Conservation (phyloP, 53 echinoderm and acorn worm species). For the Hippasteria phrygiana region DNA sequence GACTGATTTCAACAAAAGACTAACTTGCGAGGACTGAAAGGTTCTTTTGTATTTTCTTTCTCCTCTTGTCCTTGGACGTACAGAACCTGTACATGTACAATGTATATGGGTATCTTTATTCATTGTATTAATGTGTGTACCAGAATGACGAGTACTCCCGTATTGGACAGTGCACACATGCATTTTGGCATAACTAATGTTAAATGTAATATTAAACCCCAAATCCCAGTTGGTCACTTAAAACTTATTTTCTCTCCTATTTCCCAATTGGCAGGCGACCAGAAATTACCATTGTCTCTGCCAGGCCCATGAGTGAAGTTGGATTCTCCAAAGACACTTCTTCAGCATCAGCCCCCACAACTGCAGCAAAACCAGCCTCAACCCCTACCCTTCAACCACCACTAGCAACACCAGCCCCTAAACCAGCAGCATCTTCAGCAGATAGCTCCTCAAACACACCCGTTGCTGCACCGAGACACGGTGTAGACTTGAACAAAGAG, state of each 20-base stretch:
- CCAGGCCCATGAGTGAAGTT: constrained; percentile 75
- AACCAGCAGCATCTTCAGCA: not conserved
- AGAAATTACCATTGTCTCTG: constrained; percentile 67
- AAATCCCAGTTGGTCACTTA: no score
- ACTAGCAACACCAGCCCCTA: not conserved
- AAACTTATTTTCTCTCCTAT: not conserved
- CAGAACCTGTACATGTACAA: no score
- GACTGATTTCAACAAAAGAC: no score
- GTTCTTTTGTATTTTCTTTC: no score
- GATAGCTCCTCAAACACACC: not conserved
- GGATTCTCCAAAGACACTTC: constrained; percentile 54
- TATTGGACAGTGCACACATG: no score
- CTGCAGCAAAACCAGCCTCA: not conserved
- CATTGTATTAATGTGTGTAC: no score
- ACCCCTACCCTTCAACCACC: not conserved
- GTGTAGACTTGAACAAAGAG: not conserved
- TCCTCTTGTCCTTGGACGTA: no score
- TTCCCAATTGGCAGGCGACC: constrained; percentile 44
- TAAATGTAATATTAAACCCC: no score
- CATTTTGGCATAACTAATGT: no score
- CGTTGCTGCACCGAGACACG: constrained; percentile 18
- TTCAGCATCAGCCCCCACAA: not conserved
- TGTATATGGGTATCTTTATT: no score
- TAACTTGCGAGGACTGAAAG: no score
- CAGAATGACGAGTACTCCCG: no score